A percentile compares a stretch with the other conserved stretches of the same genome.
Evolutionary conservation across 1,140 invertebrate species (phyloP).

Genomic region (Atopsyche davidsoni): DNA sequence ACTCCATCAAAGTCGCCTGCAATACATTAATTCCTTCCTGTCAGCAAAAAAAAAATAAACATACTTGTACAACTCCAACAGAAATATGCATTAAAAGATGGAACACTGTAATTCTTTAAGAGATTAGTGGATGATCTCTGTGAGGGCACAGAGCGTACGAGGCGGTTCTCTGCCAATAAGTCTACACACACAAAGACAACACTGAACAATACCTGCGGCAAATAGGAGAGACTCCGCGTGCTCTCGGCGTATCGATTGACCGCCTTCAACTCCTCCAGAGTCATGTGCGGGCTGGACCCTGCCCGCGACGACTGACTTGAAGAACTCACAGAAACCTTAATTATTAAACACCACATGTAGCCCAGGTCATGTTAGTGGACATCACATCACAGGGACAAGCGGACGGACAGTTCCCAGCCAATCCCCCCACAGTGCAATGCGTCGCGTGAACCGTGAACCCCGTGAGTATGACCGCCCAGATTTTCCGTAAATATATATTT

Average conservation of each 20-base stretch:
- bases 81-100: constrained; percentile 80
- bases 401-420: too few relatives aligned
- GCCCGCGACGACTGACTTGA: constrained; percentile 61
- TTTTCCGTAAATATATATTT: too few relatives aligned
- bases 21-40: constrained; percentile 29
- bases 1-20: constrained; percentile 23
- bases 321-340: constrained; percentile 51
- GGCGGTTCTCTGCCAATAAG: too few relatives aligned
- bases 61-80: constrained; percentile 36
- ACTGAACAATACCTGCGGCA: constrained; percentile 71
- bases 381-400: too few relatives aligned
- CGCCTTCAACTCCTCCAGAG: constrained; percentile 73
- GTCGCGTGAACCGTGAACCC: too few relatives aligned
- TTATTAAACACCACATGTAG: constrained; percentile 5
- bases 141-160: too few relatives aligned
- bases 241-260: constrained; percentile 88
- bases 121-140: too few relatives aligned
- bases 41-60: constrained; percentile 25
- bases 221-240: constrained; percentile 83
- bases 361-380: too few relatives aligned
- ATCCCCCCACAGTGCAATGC: too few relatives aligned
- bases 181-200: constrained; percentile 26
- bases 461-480: too few relatives aligned
- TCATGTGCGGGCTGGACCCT: constrained; percentile 62
- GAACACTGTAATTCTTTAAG: too few relatives aligned